phyloP scores from a whole-genome alignment of 1,140 invertebrate genomes.

The Telenomus remus region DNA sequence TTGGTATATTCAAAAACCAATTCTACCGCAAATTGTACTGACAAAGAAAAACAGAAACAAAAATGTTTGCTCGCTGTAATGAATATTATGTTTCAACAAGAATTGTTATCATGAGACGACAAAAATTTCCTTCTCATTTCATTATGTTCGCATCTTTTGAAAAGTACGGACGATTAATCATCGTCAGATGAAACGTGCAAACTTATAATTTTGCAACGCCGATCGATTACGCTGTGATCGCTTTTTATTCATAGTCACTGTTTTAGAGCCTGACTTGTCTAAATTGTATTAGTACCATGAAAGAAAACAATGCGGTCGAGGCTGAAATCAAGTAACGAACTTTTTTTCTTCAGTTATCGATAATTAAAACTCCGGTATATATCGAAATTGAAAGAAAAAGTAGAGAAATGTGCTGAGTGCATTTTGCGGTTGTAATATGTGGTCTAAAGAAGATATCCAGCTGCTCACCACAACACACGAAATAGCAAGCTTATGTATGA shows the following conservation, averaged over 20 bases:
- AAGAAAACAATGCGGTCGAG: no score
- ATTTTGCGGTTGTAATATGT: conserved; percentile 17
- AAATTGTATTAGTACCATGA: no score
- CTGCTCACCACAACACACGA: conserved; percentile 14
- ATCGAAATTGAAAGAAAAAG: background rate
- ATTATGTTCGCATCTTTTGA: conserved; percentile 12
- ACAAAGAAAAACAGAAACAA: no score
- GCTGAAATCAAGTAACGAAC: no score
- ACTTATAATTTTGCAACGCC: conserved; percentile 13
- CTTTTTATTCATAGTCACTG: conserved; percentile 24
- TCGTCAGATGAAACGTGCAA: conserved; percentile 23
- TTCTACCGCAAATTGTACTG: no score
- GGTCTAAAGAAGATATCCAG: conserved; percentile 17
- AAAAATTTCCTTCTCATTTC: conserved; percentile 4
- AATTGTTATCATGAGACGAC: no score
- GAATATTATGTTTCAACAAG: no score
- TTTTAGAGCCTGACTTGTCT: no score
- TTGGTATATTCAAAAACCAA: no score
- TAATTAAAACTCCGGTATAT: background rate
- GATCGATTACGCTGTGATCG: conserved; percentile 36
- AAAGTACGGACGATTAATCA: conserved; percentile 22
- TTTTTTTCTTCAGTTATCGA: background rate
- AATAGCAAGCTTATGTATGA: conserved; percentile 25
- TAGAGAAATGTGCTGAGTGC: conserved; percentile 4
- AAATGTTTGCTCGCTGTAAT: no score